A percentile compares a stretch with the other conserved stretches of the same genome.
Evolutionary conservation across 1,140 invertebrate species (phyloP).

Genomic region (Ganaspis sp.): DNA sequence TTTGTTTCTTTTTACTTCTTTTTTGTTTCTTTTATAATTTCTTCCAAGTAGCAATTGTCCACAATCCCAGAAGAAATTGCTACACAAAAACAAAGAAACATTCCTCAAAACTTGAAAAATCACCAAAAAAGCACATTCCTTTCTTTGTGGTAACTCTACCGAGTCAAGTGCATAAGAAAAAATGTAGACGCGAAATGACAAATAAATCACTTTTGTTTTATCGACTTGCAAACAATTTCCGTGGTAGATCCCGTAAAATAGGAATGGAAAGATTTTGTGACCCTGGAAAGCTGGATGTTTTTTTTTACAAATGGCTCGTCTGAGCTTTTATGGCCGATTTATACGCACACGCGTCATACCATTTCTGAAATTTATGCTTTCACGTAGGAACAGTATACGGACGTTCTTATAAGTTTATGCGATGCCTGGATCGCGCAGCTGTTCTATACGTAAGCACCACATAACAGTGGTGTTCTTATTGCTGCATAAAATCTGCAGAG

Average conservation of each 20-base stretch:
- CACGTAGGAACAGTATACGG: background rate
- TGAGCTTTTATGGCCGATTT: background rate
- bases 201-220: background rate
- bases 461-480: constrained; percentile 20
- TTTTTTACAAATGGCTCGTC: constrained; percentile 8
- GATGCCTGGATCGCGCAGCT: background rate
- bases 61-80: no score
- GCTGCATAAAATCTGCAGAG: constrained; percentile 12
- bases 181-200: background rate
- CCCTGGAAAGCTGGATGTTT: background rate
- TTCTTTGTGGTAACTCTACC: no score
- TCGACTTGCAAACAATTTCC: background rate
- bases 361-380: background rate
- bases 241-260: constrained; percentile 9
- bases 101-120: no score
- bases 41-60: no score
- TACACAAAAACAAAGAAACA: no score
- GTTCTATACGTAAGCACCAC: constrained; percentile 6
- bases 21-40: no score
- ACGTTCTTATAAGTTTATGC: constrained; percentile 24
- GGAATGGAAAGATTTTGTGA: background rate
- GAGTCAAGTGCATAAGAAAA: background rate
- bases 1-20: no score
- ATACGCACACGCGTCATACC: background rate
- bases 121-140: no score